Evolutionary conservation across 2,113 vertebrate genomes (phyloP).

Genomic region (Sula dactylatra): DNA sequence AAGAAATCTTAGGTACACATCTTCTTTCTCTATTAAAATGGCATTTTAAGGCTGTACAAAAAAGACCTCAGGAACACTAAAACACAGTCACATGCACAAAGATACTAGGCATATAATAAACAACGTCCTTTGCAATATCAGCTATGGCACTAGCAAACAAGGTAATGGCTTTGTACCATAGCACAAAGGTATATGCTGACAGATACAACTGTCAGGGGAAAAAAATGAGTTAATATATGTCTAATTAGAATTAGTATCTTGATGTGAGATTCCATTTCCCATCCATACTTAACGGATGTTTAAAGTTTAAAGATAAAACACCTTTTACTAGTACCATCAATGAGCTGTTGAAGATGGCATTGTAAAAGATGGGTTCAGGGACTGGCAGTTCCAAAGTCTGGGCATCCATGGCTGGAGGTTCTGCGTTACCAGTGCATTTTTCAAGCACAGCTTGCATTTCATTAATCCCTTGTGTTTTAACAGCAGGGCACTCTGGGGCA

Average conservation of each 20-base stretch:
- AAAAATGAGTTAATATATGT: not conserved
- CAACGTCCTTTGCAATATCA: not conserved
- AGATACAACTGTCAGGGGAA: not conserved
- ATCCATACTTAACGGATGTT: not conserved
- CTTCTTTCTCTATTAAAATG: not conserved
- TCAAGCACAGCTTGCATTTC: not conserved
- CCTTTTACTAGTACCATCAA: not conserved
- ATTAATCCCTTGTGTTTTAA: not conserved
- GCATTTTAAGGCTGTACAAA: not conserved
- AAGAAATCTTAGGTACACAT: not conserved
- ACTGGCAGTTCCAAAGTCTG: not conserved
- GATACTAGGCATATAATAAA: not conserved
- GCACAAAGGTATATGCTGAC: not conserved
- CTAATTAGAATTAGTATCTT: not conserved
- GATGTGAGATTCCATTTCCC: not conserved
- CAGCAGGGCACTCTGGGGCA: not conserved
- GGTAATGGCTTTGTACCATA: not conserved
- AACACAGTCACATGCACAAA: not conserved
- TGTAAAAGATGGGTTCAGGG: not conserved
- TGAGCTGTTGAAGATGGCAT: not conserved
- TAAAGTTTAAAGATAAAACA: not conserved
- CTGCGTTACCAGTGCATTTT: not conserved
- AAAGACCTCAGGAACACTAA: not conserved
- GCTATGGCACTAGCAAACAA: not conserved
- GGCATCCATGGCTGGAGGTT: not conserved